Percentiles rank a stretch among this genome's conserved stretches.
phyloP scores from a whole-genome alignment of 2,113 vertebrate species.

The Tylochromis polylepis region DNA sequence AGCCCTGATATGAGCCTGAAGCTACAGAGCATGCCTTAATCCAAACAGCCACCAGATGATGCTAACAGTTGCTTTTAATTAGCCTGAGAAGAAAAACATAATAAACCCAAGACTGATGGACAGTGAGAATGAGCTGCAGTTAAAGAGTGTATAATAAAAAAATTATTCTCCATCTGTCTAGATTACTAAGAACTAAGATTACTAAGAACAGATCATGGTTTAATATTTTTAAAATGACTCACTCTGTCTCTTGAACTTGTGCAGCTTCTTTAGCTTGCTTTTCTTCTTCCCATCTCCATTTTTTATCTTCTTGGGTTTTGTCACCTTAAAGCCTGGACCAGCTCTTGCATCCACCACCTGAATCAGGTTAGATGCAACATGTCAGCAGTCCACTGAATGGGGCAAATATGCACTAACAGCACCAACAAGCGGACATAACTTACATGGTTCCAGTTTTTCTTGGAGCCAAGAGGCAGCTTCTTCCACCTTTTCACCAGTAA shows the following conservation, averaged over 20 bases:
- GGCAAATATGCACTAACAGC: not conserved
- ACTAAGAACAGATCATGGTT: not conserved
- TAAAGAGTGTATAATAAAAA: not conserved
- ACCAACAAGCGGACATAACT: not conserved
- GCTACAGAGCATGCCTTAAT: not conserved
- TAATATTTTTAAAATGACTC: slow-evolving; percentile 21
- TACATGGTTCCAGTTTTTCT: slow-evolving; percentile 83
- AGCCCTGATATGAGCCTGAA: not conserved
- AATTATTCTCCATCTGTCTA: not conserved
- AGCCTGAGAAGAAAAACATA: not conserved
- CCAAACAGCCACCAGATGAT: slow-evolving; percentile 11
- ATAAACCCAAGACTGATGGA: not conserved
- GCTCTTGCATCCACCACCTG: slow-evolving; percentile 82
- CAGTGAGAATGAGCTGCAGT: not conserved
- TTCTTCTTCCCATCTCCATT: slow-evolving; percentile 75
- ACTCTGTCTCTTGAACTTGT: slow-evolving; percentile 79
- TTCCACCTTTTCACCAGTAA: slow-evolving; percentile 80
- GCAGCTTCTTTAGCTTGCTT: slow-evolving; percentile 74
- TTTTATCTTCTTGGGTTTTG: slow-evolving; percentile 79
- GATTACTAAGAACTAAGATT: not conserved
- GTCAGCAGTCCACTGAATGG: not conserved
- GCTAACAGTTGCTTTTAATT: not conserved
- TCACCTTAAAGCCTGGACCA: slow-evolving; percentile 78
- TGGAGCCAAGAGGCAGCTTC: slow-evolving; percentile 77
- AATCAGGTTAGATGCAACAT: not conserved